Percentiles rank a stretch among this genome's conserved stretches.
These are phyloP conservation scores for Haliclona indistincta DNA, from an alignment of 37 sponge, comb jelly and placozoan genomes.

Conservation along the genomic window DNA sequence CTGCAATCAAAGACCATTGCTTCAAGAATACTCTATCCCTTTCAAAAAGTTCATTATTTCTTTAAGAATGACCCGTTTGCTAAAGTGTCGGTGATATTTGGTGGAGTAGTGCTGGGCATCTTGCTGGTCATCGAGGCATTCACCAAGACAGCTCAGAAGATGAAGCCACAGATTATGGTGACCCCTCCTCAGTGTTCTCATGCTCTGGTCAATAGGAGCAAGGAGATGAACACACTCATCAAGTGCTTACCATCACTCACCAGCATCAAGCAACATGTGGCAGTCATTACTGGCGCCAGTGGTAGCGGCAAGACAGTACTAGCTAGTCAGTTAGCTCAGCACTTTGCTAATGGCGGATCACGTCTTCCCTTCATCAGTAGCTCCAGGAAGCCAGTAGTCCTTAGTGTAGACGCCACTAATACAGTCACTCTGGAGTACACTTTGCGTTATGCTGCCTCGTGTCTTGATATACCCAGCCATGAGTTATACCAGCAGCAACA, in stretches of 20 bases:
- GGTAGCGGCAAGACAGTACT: constrained; percentile 81
- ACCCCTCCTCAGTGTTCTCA: constrained; percentile 28
- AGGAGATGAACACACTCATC: background rate
- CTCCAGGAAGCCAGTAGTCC: constrained; percentile 25
- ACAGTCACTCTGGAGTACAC: constrained; percentile 1
- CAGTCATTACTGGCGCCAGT: constrained; percentile 50
- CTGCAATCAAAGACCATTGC: too few species aligned
- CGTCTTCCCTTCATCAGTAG: constrained; percentile 7
- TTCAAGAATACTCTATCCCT: background rate
- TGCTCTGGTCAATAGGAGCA: background rate
- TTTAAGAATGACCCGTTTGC: constrained; percentile 58
- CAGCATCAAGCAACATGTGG: background rate
- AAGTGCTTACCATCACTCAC: background rate
- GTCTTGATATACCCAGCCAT: constrained; percentile 10
- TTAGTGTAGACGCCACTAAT: constrained; percentile 31
- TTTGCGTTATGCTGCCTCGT: constrained; percentile 26
- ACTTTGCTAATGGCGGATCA: constrained; percentile 7
- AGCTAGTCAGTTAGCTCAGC: constrained; percentile 35
- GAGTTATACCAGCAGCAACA: background rate
- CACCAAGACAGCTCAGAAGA: constrained; percentile 29
- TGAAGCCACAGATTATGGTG: background rate
- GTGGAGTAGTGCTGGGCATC: constrained; percentile 53
- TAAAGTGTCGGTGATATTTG: constrained; percentile 62
- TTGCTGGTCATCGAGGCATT: constrained; percentile 45
- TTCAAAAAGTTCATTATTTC: constrained; percentile 1